Evolutionary conservation across 2,888 invertebrate genomes (phyloP).

Genomic region (Hecatera dysodea): DNA sequence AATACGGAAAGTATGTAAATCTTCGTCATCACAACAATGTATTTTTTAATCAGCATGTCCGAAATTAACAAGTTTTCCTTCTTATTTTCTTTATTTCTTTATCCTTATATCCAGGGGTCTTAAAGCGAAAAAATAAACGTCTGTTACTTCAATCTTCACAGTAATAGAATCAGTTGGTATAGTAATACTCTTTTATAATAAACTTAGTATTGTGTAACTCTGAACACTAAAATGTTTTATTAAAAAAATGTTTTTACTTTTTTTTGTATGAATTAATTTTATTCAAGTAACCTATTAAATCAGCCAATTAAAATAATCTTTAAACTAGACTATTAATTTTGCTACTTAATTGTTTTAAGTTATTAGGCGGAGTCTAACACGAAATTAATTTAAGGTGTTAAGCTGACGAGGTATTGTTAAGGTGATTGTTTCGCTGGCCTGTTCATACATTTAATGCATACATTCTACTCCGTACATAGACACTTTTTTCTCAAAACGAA

Average conservation of each 20-base stretch:
- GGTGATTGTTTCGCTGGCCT: too few species aligned
- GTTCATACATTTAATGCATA: too few species aligned
- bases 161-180: slow-evolving; percentile 38
- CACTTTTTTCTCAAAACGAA: too few species aligned
- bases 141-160: slow-evolving; percentile 46
- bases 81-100: neutral
- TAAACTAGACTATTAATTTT: neutral
- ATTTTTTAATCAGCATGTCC: too few species aligned
- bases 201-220: slow-evolving; percentile 24
- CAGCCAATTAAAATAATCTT: neutral
- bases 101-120: neutral
- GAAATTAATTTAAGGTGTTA: slow-evolving; percentile 14
- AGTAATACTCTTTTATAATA: slow-evolving; percentile 28
- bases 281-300: neutral
- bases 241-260: slow-evolving; percentile 8
- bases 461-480: too few species aligned
- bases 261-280: neutral
- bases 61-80: slow-evolving; percentile 14
- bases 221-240: neutral
- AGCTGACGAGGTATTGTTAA: slow-evolving; percentile 12
- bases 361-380: neutral
- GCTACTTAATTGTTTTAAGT: slow-evolving; percentile 15
- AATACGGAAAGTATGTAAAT: too few species aligned
- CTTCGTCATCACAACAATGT: too few species aligned
- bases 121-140: slow-evolving; percentile 28